These are phyloP conservation scores for Isoperla grammatica DNA, from an alignment of 2,888 invertebrate genomes.

Conservation along the genomic window DNA sequence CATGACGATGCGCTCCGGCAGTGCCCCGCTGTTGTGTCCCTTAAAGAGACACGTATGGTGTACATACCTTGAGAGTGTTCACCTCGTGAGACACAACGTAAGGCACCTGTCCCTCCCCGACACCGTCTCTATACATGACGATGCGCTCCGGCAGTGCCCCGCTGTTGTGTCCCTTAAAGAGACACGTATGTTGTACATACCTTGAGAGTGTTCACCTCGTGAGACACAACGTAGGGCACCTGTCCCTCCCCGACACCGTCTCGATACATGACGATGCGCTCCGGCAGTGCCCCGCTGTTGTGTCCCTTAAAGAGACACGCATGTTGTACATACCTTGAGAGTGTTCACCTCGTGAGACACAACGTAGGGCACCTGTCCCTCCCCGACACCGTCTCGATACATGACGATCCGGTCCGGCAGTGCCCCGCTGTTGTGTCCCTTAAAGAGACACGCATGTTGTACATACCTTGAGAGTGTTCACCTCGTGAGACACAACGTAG, in stretches of 20 bases:
- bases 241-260: conserved; percentile 96
- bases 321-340: conserved; percentile 39
- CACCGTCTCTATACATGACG: conserved; percentile 88
- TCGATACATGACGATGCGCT: conserved; percentile 75
- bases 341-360: conserved; percentile 65
- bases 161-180: background rate
- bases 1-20: conserved; percentile 73
- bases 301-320: background rate
- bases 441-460: conserved; percentile 42
- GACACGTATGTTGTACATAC: conserved; percentile 32
- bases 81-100: conserved; percentile 76
- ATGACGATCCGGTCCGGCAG: conserved; percentile 75
- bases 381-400: conserved; percentile 93
- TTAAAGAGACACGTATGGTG: background rate
- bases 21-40: background rate
- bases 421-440: conserved; percentile 46
- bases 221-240: conserved; percentile 65
- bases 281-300: conserved; percentile 56
- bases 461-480: background rate
- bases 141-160: conserved; percentile 76
- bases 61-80: conserved; percentile 42
- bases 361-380: conserved; percentile 80
- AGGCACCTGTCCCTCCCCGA: conserved; percentile 85
- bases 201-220: conserved; percentile 59
- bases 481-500: background rate